These are phyloP conservation scores for Oreochromis mossambicus DNA, from an alignment of 2,797 vertebrate species.

Conservation along the genomic window DNA sequence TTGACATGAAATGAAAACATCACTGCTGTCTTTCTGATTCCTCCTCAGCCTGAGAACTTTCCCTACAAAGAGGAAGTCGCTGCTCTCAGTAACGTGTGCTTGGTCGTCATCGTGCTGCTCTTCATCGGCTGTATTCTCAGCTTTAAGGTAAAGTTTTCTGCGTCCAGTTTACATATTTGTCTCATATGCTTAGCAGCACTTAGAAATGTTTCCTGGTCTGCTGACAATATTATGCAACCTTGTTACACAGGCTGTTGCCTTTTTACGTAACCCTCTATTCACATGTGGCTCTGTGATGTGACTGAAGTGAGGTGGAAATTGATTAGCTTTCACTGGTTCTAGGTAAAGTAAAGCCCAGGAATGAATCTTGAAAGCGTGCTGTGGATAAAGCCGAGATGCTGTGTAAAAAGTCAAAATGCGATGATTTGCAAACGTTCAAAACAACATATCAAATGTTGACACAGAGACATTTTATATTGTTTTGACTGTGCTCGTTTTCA, in stretches of 20 bases:
- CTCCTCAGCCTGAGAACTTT: constrained; percentile 86
- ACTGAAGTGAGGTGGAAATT: background rate
- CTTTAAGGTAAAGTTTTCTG: constrained; percentile 86
- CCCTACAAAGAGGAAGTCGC: constrained; percentile 93
- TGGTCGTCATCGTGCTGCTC: constrained; percentile 88
- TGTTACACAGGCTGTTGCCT: background rate
- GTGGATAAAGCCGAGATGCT: background rate
- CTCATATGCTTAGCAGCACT: background rate
- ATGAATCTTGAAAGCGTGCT: background rate
- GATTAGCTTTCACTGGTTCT: background rate
- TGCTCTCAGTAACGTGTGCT: constrained; percentile 86
- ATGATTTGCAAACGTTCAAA: background rate
- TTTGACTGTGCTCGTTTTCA: background rate
- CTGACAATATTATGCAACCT: background rate
- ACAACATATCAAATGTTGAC: background rate
- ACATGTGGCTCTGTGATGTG: background rate
- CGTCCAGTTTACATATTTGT: background rate
- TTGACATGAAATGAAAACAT: background rate
- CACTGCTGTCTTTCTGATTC: background rate
- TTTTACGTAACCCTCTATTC: background rate
- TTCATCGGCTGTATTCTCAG: constrained; percentile 89
- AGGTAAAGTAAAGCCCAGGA: background rate
- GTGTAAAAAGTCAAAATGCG: background rate
- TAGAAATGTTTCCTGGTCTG: background rate
- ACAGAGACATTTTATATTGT: background rate